Percentiles rank a stretch among this genome's conserved stretches.
These are phyloP conservation scores for Chymomyza procnemis DNA, from an alignment of 2,888 invertebrate species.

Conservation along the genomic window DNA sequence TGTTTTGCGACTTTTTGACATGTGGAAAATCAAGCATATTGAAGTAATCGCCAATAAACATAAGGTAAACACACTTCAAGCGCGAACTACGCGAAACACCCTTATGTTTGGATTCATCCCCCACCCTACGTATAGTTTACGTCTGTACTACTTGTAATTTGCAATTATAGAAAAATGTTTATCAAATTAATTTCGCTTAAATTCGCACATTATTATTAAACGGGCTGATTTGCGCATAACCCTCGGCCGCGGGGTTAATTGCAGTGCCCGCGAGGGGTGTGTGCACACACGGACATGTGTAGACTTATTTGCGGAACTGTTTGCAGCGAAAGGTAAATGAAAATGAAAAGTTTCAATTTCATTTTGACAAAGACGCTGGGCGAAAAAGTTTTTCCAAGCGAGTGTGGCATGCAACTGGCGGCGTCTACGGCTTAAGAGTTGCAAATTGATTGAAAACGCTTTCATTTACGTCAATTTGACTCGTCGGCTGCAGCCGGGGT, in stretches of 20 bases:
- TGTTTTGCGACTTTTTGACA: too few species aligned
- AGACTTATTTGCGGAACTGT: conserved; percentile 50
- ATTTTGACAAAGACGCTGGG: neutral
- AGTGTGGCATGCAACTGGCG: neutral
- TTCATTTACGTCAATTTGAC: conserved; percentile 12
- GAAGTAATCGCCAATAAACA: neutral
- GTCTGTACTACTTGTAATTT: conserved; percentile 8
- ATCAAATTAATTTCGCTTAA: conserved; percentile 72
- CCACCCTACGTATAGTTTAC: neutral
- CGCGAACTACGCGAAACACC: too few species aligned
- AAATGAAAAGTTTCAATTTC: conserved; percentile 41
- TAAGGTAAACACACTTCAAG: neutral
- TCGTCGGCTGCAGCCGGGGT: neutral
- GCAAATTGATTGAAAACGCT: conserved; percentile 50
- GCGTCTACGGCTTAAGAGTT: conserved; percentile 29
- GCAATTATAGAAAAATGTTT: conserved; percentile 44
- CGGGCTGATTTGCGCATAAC: conserved; percentile 13
- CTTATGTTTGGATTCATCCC: neutral
- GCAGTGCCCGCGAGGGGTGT: conserved; percentile 60
- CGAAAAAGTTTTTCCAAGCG: neutral
- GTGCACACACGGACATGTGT: neutral
- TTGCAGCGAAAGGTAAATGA: conserved; percentile 10
- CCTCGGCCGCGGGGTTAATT: conserved; percentile 60
- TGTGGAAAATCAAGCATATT: neutral
- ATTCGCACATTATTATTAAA: conserved; percentile 59